phyloP scores from a whole-genome alignment of 2,113 vertebrate genomes.

The Pachypanchax playfairii region DNA sequence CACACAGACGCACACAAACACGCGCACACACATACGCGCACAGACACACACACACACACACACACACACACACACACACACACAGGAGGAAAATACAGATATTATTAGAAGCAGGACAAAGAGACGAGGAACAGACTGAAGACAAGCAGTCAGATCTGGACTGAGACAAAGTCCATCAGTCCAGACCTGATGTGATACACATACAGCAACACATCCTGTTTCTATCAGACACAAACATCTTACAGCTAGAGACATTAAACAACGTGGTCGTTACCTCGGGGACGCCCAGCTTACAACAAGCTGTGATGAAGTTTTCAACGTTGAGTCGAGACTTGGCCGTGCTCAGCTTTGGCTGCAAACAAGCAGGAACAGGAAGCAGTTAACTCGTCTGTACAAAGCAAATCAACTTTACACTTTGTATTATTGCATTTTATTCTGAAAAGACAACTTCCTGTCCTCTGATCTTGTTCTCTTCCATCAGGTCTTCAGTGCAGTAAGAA shows the following conservation, averaged over 20 bases:
- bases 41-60: conserved; percentile 85
- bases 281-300: conserved; percentile 88
- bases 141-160: conserved; percentile 27
- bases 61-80: conserved; percentile 57
- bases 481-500: too few relatives aligned
- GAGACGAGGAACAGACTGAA: neutral
- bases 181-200: conserved; percentile 1
- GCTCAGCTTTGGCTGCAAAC: conserved; percentile 87
- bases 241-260: too few relatives aligned
- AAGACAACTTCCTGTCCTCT: too few relatives aligned
- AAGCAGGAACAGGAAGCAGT: neutral
- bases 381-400: too few relatives aligned
- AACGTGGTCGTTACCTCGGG: conserved; percentile 80
- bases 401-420: too few relatives aligned
- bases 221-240: too few relatives aligned
- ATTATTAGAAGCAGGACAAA: conserved; percentile 19
- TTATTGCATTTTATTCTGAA: too few relatives aligned
- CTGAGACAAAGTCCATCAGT: conserved; percentile 5
- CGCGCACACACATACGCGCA: conserved; percentile 50
- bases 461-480: too few relatives aligned
- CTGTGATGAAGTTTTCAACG: conserved; percentile 87
- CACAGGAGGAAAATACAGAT: conserved; percentile 20
- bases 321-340: conserved; percentile 85
- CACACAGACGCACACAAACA: conserved; percentile 12
- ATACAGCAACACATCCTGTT: conserved; percentile 14